phyloP scores from a whole-genome alignment of 2,888 invertebrate species.

The Sinohyriopsis cumingii region DNA sequence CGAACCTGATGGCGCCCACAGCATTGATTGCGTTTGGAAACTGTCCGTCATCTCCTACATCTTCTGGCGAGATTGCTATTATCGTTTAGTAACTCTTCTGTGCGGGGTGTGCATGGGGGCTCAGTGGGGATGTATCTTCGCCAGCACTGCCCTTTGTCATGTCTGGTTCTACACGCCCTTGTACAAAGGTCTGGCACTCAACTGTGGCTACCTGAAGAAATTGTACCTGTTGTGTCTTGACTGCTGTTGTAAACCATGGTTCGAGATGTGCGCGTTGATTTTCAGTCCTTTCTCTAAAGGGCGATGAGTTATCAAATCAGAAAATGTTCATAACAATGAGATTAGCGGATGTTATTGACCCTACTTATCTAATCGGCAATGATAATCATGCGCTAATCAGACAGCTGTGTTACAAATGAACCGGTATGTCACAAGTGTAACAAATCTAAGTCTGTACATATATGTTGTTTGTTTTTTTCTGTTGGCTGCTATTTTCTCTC shows the following conservation, averaged over 20 bases:
- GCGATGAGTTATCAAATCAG: too few species aligned
- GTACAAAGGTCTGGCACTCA: constrained; percentile 79
- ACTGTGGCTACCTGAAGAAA: constrained; percentile 59
- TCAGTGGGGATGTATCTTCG: constrained; percentile 71
- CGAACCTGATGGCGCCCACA: constrained; percentile 54
- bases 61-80: constrained; percentile 80
- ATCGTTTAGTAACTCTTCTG: constrained; percentile 79
- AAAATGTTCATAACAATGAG: too few species aligned
- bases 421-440: too few species aligned
- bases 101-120: constrained; percentile 81
- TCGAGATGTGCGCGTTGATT: constrained; percentile 43
- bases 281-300: constrained; percentile 46
- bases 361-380: too few species aligned
- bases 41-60: constrained; percentile 78
- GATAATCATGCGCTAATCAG: too few species aligned
- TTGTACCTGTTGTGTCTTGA: constrained; percentile 75
- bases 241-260: constrained; percentile 53
- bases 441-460: too few species aligned
- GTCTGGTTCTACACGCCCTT: constrained; percentile 84
- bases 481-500: too few species aligned
- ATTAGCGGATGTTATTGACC: too few species aligned
- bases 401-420: too few species aligned
- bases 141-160: constrained; percentile 76
- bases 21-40: constrained; percentile 81
- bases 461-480: too few species aligned